Base-by-base conservation (phyloP, 2,797 vertebrate species). In the Lagocephalus sceleratus region DNA sequence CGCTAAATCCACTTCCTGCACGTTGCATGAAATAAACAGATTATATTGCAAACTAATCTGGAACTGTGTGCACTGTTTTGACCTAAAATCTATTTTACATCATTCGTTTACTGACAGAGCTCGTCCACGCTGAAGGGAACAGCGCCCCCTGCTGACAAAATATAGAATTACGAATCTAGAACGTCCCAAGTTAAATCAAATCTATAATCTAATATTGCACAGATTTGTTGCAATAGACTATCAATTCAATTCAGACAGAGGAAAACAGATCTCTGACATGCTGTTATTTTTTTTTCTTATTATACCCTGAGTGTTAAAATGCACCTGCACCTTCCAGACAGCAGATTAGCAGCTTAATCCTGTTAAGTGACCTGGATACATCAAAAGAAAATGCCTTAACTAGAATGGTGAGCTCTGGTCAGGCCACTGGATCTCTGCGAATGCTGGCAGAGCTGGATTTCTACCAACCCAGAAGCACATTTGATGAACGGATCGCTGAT, bases 1-100 rank as follows among this genome's bases (percentile, higher is more conserved):
- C 26, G 46, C 20, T 53, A 16, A 49, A 46, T 68, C 1, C 56
- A 69, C 16, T 63, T 35, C 10, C 8, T 10, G 9, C 19, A 20
- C 77, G 21, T 68, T 82, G 80, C 71, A 81, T 84, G 75, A 17
- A 86, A 80, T 81, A 80, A 80, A 82, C 19, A 44, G 21, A 66
- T 46, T 65, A 39, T 46, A 46, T 66, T 65, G 22, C 22, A 63
- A 59, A 38, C 19, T 44, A 23, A 2, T 55, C 22, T 67, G 39
- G 9, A 43, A 20, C 14, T 19, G n/a, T 66, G 25, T 68, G 7
- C 71, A 5, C 49, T 44, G 20, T 57, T 66, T 5, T 0, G 12
- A 10, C n/a, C 50, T 0, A 14, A 20, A 35, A 6, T 23, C 5
- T 20, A 2, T 21, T 22, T 26, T 32, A 14, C 25, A 17, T 40